Evolutionary conservation across 2,888 invertebrate genomes (phyloP).

Genomic region (Prenolepis imparis): DNA sequence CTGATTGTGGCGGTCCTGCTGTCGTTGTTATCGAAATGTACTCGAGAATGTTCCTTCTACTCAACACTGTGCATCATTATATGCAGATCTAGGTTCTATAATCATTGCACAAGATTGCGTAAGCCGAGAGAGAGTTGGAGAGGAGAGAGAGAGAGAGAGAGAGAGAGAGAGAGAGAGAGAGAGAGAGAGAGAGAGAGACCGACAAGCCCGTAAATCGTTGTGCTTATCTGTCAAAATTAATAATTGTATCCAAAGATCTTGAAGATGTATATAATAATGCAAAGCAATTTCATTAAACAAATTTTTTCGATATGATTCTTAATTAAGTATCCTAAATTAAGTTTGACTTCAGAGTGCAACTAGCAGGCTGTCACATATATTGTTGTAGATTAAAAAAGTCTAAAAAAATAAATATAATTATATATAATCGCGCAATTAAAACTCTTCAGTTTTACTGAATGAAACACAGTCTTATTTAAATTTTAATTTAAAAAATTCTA

Average conservation of each 20-base stretch:
- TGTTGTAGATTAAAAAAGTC: not conserved
- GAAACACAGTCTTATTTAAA: not conserved
- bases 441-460: not conserved
- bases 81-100: slow-evolving; percentile 33
- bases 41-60: slow-evolving; percentile 33
- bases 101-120: slow-evolving; percentile 40
- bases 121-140: not conserved
- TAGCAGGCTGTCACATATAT: too few species aligned
- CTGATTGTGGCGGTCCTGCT: slow-evolving; percentile 35
- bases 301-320: not conserved
- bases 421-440: not conserved
- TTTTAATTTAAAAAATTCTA: not conserved
- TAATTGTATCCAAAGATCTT: slow-evolving; percentile 20
- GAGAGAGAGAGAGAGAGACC: not conserved
- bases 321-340: not conserved
- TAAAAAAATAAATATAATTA: not conserved
- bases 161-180: not conserved
- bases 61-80: slow-evolving; percentile 23
- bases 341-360: too few species aligned
- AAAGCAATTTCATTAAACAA: not conserved
- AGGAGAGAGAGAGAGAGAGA: not conserved
- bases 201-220: not conserved
- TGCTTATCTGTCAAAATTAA: slow-evolving; percentile 30
- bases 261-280: not conserved
- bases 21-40: slow-evolving; percentile 35